phyloP scores from a whole-genome alignment of 2,797 vertebrate genomes.

The Anguilla megastoma region DNA sequence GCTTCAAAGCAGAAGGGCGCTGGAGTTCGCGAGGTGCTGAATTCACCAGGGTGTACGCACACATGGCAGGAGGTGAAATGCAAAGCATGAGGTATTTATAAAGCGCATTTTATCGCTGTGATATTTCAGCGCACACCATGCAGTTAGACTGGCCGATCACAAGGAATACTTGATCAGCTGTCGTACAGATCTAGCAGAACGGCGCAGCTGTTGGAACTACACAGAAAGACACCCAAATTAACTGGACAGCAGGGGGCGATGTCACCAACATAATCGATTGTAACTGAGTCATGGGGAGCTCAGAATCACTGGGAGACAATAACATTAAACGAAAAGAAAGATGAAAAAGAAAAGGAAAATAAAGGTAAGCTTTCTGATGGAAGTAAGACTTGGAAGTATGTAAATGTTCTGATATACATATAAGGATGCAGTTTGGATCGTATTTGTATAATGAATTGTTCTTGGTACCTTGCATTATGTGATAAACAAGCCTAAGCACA shows the following conservation, averaged over 20 bases:
- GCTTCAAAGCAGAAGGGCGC: not conserved
- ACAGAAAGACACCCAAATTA: not conserved
- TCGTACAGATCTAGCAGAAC: not conserved
- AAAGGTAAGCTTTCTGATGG: not conserved
- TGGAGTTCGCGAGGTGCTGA: not conserved
- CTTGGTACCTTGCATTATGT: not conserved
- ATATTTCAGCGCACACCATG: not conserved
- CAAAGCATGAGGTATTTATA: not conserved
- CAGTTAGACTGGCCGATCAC: not conserved
- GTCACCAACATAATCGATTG: not conserved
- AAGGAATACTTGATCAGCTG: not conserved
- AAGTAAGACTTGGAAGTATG: not conserved
- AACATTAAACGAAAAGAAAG: not conserved
- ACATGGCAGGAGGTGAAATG: not conserved
- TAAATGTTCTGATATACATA: not conserved
- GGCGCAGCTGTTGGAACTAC: not conserved
- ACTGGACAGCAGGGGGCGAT: slow-evolving; percentile 14
- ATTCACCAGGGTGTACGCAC: not conserved
- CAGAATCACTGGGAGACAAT: not conserved
- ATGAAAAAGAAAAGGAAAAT: not conserved
- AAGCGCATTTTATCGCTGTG: not conserved
- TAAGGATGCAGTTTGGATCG: not conserved
- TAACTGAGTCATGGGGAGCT: not conserved
- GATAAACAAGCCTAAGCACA: not conserved
- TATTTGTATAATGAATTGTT: not conserved